Evolutionary conservation across 2,113 vertebrate genomes (phyloP), one percentile per base, ranked within the genome.

Genomic region (Psettodes erumei): DNA sequence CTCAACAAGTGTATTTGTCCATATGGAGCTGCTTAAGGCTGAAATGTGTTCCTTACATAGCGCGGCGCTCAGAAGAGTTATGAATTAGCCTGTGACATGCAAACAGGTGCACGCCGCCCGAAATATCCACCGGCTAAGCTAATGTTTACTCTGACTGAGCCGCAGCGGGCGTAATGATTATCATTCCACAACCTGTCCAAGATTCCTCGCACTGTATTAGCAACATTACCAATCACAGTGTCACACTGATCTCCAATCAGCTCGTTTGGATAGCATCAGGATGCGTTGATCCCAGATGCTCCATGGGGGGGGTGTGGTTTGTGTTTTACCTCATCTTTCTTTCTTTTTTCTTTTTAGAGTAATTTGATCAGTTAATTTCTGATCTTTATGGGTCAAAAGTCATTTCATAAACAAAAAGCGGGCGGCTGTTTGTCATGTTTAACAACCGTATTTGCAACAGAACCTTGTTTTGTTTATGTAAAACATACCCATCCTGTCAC

Each of bases 11-110:
- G 70, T 80, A 56, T 87, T 86, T 81, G 68, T 85, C 83, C 93
- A 93, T 90, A 79, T 92, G 91, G 87, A 82, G 38, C 65, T 27
- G 75, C 77, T 93, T 93, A 92, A 62, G 62, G 48, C 59, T 69
- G 83, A 85, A 71, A 90, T 83, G 85, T 83, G 85, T 84, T 85
- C 82, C 85, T 77, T 47, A 37, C 84, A 55, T 59, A 69, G 75
- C 25, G 32, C 77, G 35, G 77, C 8, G 23, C 75, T 79, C 65
- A 45, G n/a, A 79, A 86, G 76, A 80, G 87, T 89, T 88, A 90
- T 86, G 88, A 89, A 91, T 90, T 90, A 88, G 86, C 42, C 74
- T 78, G 85, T 90, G 86, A 88, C 91, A 91, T 90, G 91, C 91
- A 88, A 91, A 88, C 91, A 93, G 91, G 93, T 93, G 93, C 77